Evolutionary conservation across 35 echinoderm and acorn worm species (phyloP).

Genomic region (Eucidaris tribuloides): DNA sequence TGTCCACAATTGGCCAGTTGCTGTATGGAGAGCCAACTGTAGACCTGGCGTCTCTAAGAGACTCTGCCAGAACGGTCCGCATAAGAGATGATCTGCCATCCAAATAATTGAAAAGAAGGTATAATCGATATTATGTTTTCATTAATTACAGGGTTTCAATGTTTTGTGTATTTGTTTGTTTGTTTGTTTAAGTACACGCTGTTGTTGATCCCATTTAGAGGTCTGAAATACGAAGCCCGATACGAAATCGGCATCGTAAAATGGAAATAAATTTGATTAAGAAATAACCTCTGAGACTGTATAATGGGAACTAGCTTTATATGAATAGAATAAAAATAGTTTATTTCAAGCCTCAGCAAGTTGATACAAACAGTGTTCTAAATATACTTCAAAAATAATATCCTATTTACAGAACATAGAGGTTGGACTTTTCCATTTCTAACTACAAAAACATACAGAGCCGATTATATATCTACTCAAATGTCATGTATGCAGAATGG

Average conservation of each 20-base stretch:
- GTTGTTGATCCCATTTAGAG: neutral
- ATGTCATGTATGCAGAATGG: neutral
- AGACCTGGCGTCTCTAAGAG: neutral
- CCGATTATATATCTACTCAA: neutral
- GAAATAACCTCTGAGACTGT: no score
- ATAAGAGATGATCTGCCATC: conserved; percentile 22
- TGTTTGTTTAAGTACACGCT: neutral
- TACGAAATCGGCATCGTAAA: no score
- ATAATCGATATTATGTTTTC: neutral
- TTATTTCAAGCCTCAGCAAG: no score
- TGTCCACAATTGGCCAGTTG: neutral
- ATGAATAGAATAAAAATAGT: no score
- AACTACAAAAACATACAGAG: no score
- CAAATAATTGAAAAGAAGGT: neutral
- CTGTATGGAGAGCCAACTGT: conserved; percentile 2
- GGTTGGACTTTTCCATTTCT: no score
- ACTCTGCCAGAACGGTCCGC: neutral
- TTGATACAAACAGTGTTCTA: no score
- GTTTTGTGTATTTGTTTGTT: neutral
- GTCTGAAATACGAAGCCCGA: no score
- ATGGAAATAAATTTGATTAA: no score
- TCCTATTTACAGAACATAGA: no score
- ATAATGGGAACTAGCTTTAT: no score
- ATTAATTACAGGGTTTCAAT: neutral
- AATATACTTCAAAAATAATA: no score